Evolutionary conservation across 2,797 vertebrate species (phyloP), one percentile per base, ranked within the genome.

Genomic region (Dipus sagitta): DNA sequence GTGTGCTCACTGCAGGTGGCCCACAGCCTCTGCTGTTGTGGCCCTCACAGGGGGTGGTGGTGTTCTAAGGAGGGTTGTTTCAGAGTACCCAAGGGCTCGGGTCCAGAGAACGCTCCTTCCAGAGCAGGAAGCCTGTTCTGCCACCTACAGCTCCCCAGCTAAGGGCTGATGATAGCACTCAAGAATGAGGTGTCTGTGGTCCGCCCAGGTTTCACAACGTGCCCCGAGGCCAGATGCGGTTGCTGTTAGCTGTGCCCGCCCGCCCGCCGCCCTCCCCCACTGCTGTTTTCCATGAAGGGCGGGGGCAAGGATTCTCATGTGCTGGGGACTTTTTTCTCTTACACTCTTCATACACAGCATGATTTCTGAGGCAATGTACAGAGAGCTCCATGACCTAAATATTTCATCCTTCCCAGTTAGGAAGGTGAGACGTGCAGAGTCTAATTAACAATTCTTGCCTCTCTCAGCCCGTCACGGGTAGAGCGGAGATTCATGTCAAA

Each of bases 121-220:
- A 6, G 72, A 90, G 79, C 30, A 10, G 75, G 88, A 82, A 76
- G 86, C 93, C 76, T 54, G 72, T 65, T 90, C 38, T 85, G 42
- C 91, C 71, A 42, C 95, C 89, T 79, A 4, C 74, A 28, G 83
- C 74, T 82, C 32, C 24, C 52, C 1, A 52, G 91, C 93, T 34
- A 71, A 92, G 89, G 17, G 81, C 52, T 96, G 97, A 96, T 67
- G 86, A 84, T 88, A 96, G 38, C 32, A 2, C 76, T 60, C 21
- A 93, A 91, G 97, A 95, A 95, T 88, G 96, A 26, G 58, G 18
- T 68, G 75, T 91, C 90, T 93, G 93, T 88, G 88, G 92, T 80
- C 75, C 93, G 70, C 71, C 85, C 8, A 23, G 77, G 54, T 80
- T 82, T 90, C 77, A 52, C 70, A 90, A 86, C 75, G 71, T 18